Conservation (phyloP, 2,888 invertebrate species). For the Lobophora halterata region DNA sequence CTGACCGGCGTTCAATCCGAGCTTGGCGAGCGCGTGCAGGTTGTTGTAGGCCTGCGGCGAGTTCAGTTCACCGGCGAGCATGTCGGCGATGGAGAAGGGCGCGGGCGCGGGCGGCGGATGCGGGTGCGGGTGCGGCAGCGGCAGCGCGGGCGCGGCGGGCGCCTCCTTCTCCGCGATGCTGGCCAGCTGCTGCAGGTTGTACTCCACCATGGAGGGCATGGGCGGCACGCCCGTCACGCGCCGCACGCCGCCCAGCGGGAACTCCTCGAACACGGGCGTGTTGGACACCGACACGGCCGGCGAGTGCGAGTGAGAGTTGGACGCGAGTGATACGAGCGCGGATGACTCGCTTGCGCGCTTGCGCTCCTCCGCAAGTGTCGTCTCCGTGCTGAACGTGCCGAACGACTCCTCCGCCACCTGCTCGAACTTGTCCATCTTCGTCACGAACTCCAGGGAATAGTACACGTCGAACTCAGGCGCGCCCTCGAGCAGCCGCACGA, state of each 20-base stretch:
- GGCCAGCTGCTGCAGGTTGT: slow-evolving; percentile 91
- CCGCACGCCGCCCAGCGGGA: slow-evolving; percentile 77
- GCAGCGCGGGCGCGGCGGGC: too few species aligned
- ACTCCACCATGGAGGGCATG: slow-evolving; percentile 89
- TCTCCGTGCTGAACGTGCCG: slow-evolving; percentile 87
- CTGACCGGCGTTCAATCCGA: slow-evolving; percentile 87
- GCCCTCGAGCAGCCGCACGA: slow-evolving; percentile 88
- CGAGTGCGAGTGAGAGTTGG: slow-evolving; percentile 69
- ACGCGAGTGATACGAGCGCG: slow-evolving; percentile 64
- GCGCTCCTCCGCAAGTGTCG: slow-evolving; percentile 78
- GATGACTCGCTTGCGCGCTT: slow-evolving; percentile 73
- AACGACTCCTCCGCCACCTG: slow-evolving; percentile 85
- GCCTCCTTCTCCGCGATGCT: slow-evolving; percentile 87
- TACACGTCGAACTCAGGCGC: slow-evolving; percentile 90
- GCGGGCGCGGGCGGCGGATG: too few species aligned
- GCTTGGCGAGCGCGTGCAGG: slow-evolving; percentile 93
- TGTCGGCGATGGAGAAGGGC: slow-evolving; percentile 88
- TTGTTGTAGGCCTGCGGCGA: slow-evolving; percentile 91
- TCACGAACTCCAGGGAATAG: slow-evolving; percentile 90
- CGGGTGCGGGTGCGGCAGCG: slow-evolving; percentile 67
- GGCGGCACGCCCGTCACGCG: slow-evolving; percentile 64
- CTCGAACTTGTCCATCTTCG: slow-evolving; percentile 90
- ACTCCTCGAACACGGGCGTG: slow-evolving; percentile 90
- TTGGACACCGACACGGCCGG: slow-evolving; percentile 80
- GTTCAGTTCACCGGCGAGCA: slow-evolving; percentile 86